Evolutionary conservation across 1,140 invertebrate genomes (phyloP).

Genomic region (Scaptomyza graminum): DNA sequence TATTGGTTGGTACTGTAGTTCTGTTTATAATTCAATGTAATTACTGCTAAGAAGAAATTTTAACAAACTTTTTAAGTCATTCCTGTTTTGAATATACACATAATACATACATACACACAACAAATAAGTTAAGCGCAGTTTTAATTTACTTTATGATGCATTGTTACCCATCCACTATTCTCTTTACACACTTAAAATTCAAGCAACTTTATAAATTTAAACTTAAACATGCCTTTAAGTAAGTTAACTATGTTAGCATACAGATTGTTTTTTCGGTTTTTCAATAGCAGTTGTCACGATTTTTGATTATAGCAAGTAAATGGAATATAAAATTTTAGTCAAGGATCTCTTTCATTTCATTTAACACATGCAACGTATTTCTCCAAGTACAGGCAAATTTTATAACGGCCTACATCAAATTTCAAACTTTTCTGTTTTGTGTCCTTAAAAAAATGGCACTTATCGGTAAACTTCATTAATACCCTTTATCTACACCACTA

Average conservation of each 20-base stretch:
- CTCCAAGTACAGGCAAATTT: constrained; percentile 42
- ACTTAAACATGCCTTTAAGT: constrained; percentile 31
- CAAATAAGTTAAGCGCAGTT: constrained; percentile 63
- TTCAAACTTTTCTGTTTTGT: constrained; percentile 29
- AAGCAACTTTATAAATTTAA: constrained; percentile 23
- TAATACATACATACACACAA: constrained; percentile 38
- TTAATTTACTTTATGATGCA: constrained; percentile 40
- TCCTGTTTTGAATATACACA: constrained; percentile 65
- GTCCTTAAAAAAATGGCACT: too few species aligned
- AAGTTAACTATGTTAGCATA: constrained; percentile 26
- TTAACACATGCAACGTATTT: constrained; percentile 34
- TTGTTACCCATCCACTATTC: constrained; percentile 37
- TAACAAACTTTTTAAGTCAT: constrained; percentile 81
- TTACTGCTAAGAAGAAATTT: constrained; percentile 74
- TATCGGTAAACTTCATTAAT: too few species aligned
- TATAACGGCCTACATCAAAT: constrained; percentile 50
- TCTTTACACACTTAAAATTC: constrained; percentile 6
- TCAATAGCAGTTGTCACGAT: constrained; percentile 37
- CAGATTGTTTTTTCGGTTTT: constrained; percentile 47
- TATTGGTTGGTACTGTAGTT: constrained; percentile 34
- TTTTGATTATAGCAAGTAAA: constrained; percentile 36
- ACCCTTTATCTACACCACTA: too few species aligned
- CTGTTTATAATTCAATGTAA: constrained; percentile 51
- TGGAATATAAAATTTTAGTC: constrained; percentile 33
- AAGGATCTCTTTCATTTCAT: constrained; percentile 37